Conservation (phyloP, 2,113 vertebrate species). For the Aleadryas rufinucha region DNA sequence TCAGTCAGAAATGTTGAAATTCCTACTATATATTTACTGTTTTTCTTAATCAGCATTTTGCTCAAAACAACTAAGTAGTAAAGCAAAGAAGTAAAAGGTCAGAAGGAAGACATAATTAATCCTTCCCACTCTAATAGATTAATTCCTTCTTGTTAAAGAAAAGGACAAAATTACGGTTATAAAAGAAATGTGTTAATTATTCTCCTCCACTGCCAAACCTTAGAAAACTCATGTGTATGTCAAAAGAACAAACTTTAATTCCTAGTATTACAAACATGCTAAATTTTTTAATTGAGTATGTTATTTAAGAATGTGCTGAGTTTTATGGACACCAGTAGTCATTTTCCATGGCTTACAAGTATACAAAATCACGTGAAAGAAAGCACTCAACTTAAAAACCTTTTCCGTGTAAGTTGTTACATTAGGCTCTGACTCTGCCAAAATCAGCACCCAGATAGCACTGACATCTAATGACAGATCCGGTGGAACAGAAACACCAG, state of each 20-base stretch:
- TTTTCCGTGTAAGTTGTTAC: background rate
- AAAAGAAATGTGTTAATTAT: background rate
- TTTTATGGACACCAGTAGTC: background rate
- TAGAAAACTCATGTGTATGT: background rate
- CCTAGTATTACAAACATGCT: background rate
- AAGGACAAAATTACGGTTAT: background rate
- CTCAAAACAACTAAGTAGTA: background rate
- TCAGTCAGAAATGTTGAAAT: background rate
- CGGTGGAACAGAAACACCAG: background rate
- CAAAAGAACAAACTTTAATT: background rate
- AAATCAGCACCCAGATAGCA: background rate
- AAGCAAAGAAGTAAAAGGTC: background rate
- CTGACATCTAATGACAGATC: background rate
- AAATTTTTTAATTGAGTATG: background rate
- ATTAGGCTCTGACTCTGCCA: background rate
- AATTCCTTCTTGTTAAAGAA: background rate
- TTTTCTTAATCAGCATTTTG: background rate
- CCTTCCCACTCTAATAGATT: rapidly evolving
- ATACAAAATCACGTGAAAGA: background rate
- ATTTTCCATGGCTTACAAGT: background rate
- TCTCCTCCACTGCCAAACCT: background rate
- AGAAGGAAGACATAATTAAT: background rate
- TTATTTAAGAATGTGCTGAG: background rate
- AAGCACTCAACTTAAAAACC: background rate
- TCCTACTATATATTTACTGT: background rate